Base-by-base conservation (phyloP, 2,113 vertebrate genomes). In the Osmerus eperlanus region DNA sequence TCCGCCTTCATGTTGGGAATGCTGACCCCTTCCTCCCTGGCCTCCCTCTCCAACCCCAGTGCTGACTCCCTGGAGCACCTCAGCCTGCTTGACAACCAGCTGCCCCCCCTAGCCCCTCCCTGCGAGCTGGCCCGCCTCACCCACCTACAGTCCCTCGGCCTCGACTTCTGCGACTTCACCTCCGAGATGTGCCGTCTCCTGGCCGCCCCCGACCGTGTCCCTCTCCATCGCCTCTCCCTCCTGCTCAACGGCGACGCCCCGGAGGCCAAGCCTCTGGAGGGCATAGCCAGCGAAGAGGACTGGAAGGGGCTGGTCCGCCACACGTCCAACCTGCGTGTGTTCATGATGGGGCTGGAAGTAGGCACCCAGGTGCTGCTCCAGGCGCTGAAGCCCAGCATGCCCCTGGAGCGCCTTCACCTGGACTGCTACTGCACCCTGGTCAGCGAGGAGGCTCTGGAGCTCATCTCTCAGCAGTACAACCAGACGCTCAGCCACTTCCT, bases 401-500 rank as follows among this genome's bases (percentile, higher is more conserved):
- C 97, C 4, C 86, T 99, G 86, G 96, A 98, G 91, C 94, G 96
- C 81, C 95, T 99, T 89, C 97, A 99, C 83, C 94, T 99, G 72
- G 97, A 99, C 89, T 97, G 97, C 89, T 99, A 96, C 84, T 91
- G 92, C 84, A 93, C 94, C 53, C 93, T 93, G 78, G 95, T 97
- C 89, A 95, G 94, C 21, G 97, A 96, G 55, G 94, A 92, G 62
- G 93, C 94, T 71, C 88, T 99, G 89, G 97, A 99, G 91, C 95
- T 98, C 84, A 95, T 99, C 91, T 95, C 96, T 75, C 94, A 94
- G 92, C 97, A 99, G 90, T 99, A 99, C 83, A 94, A 96, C 90
- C 96, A 95, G 87, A 98, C 97, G 75, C 96, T 99, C 85, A 97
- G 94, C 81, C 96, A 99, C 84, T 97, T 99, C 84, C 94, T 97